These are phyloP conservation scores for Pipistrellus pygmaeus DNA, from an alignment of 2,797 vertebrate genomes.

Conservation along the genomic window DNA sequence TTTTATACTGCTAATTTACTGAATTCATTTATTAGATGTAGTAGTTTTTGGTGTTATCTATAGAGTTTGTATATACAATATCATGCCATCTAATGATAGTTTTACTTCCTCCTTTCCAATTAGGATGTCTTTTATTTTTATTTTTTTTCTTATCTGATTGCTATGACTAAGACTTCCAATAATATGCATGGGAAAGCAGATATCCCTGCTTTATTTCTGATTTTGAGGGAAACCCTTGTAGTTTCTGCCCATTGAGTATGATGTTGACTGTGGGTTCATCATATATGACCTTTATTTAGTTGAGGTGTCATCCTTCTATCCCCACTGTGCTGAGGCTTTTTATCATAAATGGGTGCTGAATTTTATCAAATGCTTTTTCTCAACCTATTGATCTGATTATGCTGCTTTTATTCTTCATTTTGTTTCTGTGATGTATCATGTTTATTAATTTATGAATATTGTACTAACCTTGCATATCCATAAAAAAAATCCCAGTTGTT, in stretches of 20 bases:
- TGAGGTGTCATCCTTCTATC: neutral
- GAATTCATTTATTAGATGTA: neutral
- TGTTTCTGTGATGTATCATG: neutral
- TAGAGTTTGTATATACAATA: neutral
- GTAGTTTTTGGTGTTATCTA: neutral
- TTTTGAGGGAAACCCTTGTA: neutral
- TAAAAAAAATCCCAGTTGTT: neutral
- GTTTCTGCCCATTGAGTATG: neutral
- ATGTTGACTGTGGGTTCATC: neutral
- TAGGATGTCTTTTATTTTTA: neutral
- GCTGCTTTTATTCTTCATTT: neutral
- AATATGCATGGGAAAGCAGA: neutral
- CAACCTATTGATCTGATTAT: neutral
- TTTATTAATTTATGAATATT: neutral
- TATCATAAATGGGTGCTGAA: neutral
- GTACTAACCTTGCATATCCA: neutral
- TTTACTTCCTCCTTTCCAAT: neutral
- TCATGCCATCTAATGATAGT: neutral
- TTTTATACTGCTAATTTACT: neutral
- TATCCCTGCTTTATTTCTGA: neutral
- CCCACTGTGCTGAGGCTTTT: neutral
- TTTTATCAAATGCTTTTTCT: neutral
- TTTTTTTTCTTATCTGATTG: neutral
- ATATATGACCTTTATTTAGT: neutral
- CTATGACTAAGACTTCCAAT: neutral